A percentile compares a stretch with the other conserved stretches of the same genome.
phyloP scores from a whole-genome alignment of 1,140 invertebrate species.

The Muscidifurax raptorellus region DNA sequence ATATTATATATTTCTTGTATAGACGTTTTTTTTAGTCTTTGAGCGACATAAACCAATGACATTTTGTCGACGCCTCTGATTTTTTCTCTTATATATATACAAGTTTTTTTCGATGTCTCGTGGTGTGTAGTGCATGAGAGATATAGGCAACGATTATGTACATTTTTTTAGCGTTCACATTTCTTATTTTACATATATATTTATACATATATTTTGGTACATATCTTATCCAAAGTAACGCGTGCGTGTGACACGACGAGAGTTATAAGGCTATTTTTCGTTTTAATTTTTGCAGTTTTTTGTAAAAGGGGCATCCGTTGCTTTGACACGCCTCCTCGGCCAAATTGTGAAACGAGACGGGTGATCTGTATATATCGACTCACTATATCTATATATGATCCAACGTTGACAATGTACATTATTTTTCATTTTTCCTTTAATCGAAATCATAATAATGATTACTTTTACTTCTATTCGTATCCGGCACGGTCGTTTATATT shows the following conservation, averaged over 20 bases:
- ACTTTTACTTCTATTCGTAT: neutral
- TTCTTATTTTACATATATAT: neutral
- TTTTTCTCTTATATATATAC: conserved; percentile 13
- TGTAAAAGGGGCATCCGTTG: conserved; percentile 39
- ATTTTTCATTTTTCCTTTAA: conserved; percentile 12
- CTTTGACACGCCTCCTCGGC: conserved; percentile 3
- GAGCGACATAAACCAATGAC: conserved; percentile 2
- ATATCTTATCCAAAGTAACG: neutral
- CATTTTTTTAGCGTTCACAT: neutral
- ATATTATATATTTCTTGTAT: conserved; percentile 22
- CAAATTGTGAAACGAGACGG: conserved; percentile 11
- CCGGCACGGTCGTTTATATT: conserved; percentile 37
- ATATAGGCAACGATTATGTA: conserved; percentile 38
- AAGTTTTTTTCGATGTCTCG: conserved; percentile 55
- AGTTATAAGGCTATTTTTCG: neutral
- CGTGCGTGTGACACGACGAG: neutral
- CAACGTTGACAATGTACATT: conserved; percentile 32
- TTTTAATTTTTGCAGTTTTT: conserved; percentile 46
- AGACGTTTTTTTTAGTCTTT: conserved; percentile 8
- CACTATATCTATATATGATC: neutral
- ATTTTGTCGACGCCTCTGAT: conserved; percentile 15
- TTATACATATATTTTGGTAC: neutral
- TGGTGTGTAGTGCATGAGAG: conserved; percentile 64
- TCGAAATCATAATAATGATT: neutral
- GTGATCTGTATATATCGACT: conserved; percentile 3